These are phyloP conservation scores for Bemisia tabaci DNA, from an alignment of 1,140 invertebrate genomes.

Conservation along the genomic window DNA sequence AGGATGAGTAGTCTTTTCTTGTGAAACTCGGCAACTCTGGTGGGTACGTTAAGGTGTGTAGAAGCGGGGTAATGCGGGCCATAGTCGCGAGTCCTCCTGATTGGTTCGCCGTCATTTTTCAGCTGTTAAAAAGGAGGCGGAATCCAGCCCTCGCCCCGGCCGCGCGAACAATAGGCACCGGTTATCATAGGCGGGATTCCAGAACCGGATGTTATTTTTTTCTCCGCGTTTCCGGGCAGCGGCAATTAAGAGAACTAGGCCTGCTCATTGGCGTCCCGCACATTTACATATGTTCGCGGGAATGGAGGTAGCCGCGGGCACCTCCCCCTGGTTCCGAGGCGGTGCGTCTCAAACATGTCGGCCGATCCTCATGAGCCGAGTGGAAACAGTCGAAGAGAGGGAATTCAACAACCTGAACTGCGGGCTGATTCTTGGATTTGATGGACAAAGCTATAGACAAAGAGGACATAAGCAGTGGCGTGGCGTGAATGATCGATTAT, in stretches of 20 bases:
- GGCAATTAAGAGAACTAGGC: background rate
- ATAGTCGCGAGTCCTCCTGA: background rate
- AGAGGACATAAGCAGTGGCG: too few species aligned
- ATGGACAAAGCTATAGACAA: too few species aligned
- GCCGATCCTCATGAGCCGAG: too few species aligned
- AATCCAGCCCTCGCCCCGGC: background rate
- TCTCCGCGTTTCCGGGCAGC: background rate
- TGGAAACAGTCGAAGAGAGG: too few species aligned
- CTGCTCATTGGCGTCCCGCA: background rate
- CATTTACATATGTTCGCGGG: background rate
- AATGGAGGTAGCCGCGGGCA: background rate
- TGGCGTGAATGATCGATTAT: too few species aligned
- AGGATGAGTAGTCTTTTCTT: background rate
- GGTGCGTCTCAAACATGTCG: too few species aligned
- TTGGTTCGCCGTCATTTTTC: background rate
- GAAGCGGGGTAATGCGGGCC: background rate
- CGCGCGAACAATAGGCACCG: background rate
- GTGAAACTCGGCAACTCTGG: too few species aligned
- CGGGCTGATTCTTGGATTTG: too few species aligned
- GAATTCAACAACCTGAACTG: too few species aligned
- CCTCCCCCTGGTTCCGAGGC: too few species aligned
- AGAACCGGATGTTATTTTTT: background rate
- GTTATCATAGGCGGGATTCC: background rate
- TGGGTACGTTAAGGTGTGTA: background rate
- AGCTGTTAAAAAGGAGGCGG: background rate